Evolutionary conservation across 2,888 invertebrate genomes (phyloP).

Genomic region (Torymus aiolomorphi): DNA sequence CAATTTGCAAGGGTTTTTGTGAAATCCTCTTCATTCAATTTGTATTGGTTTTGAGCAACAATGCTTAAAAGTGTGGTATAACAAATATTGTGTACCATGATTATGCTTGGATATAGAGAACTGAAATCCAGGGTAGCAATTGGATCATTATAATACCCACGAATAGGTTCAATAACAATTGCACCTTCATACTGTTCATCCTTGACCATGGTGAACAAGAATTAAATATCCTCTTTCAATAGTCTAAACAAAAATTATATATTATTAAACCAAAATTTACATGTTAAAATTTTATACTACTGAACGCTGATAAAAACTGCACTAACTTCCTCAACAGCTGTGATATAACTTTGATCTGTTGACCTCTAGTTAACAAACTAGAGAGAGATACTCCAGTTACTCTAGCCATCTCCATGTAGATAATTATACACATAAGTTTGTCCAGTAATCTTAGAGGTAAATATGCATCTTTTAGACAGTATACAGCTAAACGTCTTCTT

Average conservation of each 20-base stretch:
- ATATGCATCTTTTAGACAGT: constrained; percentile 98
- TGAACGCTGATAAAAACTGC: too few relatives aligned
- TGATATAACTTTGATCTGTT: constrained; percentile 99
- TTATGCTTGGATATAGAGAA: constrained; percentile 99
- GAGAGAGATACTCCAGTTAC: constrained; percentile 98
- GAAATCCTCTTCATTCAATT: constrained; percentile 82
- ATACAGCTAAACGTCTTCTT: constrained; percentile 94
- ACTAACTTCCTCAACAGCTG: constrained; percentile 93
- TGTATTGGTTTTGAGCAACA: constrained; percentile 79
- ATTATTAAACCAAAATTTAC: not conserved
- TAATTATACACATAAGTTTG: constrained; percentile 98
- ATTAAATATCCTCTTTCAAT: constrained; percentile 91
- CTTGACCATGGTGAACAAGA: constrained; percentile 89
- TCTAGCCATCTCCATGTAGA: constrained; percentile 99
- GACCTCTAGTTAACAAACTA: constrained; percentile 95
- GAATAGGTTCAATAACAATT: constrained; percentile 98
- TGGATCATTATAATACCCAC: constrained; percentile 97
- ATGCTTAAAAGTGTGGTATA: constrained; percentile 93
- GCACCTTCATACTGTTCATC: constrained; percentile 99
- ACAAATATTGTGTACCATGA: constrained; percentile 99
- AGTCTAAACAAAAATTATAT: constrained; percentile 76
- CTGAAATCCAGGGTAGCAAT: constrained; percentile 99
- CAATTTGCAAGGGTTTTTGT: constrained; percentile 94
- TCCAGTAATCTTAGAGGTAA: constrained; percentile 94
- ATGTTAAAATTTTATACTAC: not conserved